Evolutionary conservation across 2,888 invertebrate species (phyloP), one percentile per base, ranked within the genome.

Genomic region (Frankliniella intonsa): DNA sequence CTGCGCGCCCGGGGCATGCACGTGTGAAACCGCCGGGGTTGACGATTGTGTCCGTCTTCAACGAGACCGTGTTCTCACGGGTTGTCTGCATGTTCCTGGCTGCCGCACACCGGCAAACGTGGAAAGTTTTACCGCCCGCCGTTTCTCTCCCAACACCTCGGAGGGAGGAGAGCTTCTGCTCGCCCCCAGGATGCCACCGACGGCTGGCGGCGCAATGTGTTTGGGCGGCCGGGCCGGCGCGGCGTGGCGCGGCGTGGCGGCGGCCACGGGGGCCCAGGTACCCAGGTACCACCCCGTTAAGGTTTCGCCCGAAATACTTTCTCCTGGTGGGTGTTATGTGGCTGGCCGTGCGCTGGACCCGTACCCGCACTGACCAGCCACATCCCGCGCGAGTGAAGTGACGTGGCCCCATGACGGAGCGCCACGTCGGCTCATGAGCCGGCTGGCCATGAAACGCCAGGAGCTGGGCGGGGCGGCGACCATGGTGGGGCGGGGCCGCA

Each of bases 241-340:
- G 51, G 51, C 12, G 51, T 12, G 12, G 51, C 51, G 12, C 51
- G 9, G 10, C 51, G 51, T 51, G 17, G 12, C 14, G 17, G 55
- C 55, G 17, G 55, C 2, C 14, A 17, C 12, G 9, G 55, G 55
- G 1, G 55, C 55, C 55, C 9, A 55, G 55, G 55, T 12, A 55
- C 3, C 55, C 19, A 65, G 65, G n/a, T 17, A 17, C 65, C n/a
- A 14, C 22, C 69, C 22, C n/a, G 22, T 17, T n/a, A 25, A 76
- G 25, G 69, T 25, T 76, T 76, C 69, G 69, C 25, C 69, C 69
- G 69, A 76, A 76, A 76, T 76, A 76, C 69, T 76, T 76, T 76
- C 25, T 76, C 69, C 9, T 22, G 69, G 69, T 25, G 7, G 69
- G 69, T 25, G 69, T 76, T 76, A 76, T 76, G 69, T 76, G 25